Evolutionary conservation across 2,113 vertebrate species (phyloP).

Genomic region (Motacilla alba): DNA sequence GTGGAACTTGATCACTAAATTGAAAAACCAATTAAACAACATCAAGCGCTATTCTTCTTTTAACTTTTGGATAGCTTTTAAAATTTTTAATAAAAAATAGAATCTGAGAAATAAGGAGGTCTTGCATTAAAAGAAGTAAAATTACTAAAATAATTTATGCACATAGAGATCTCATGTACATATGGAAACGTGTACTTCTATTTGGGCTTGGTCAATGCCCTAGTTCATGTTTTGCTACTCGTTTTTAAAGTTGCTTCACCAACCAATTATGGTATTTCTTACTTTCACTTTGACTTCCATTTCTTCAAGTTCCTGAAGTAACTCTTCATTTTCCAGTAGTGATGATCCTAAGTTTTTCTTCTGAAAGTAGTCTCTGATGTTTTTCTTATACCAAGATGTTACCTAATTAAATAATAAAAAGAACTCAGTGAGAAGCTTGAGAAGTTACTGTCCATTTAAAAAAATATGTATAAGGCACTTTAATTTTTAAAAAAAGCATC

Average conservation of each 20-base stretch:
- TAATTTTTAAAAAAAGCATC: neutral
- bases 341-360: conserved; percentile 77
- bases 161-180: neutral
- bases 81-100: neutral
- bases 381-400: conserved; percentile 80
- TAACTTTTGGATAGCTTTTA: neutral
- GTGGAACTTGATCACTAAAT: neutral
- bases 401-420: conserved; percentile 67
- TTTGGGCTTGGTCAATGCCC: neutral
- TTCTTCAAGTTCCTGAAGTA: conserved; percentile 76
- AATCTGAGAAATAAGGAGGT: neutral
- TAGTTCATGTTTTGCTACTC: neutral
- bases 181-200: neutral
- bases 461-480: neutral
- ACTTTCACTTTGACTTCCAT: conserved; percentile 80
- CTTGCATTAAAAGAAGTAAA: neutral
- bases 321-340: conserved; percentile 79
- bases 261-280: conserved; percentile 16
- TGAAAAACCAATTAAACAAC: neutral
- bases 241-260: neutral
- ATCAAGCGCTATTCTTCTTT: neutral
- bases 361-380: conserved; percentile 70
- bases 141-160: neutral
- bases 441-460: neutral
- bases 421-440: neutral